Percentiles rank a stretch among this genome's conserved stretches.
phyloP scores from a whole-genome alignment of 64 coral and sea anemone species.

The Actinia tenebrosa region DNA sequence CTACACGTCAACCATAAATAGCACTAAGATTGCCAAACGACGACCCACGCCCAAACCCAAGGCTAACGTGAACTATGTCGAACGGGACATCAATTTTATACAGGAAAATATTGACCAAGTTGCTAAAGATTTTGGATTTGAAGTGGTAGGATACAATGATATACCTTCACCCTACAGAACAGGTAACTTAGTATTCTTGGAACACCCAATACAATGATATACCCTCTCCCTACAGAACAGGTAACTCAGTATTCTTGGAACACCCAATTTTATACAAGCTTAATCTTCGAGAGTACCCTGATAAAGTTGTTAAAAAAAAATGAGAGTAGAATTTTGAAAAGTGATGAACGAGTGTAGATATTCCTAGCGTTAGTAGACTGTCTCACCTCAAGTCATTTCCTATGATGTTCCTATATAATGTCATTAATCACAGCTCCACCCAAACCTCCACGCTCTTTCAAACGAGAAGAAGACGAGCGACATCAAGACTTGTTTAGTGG shows the following conservation, averaged over 20 bases:
- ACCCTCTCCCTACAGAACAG: no score
- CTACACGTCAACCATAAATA: constrained; percentile 45
- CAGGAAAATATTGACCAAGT: constrained; percentile 22
- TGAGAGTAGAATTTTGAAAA: no score
- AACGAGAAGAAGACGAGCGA: background rate
- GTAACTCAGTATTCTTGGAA: no score
- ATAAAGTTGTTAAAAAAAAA: no score
- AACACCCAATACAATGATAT: no score
- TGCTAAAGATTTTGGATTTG: constrained; percentile 41
- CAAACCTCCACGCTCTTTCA: constrained; percentile 9
- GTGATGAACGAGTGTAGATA: no score
- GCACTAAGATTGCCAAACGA: constrained; percentile 43
- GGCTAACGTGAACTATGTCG: constrained; percentile 3
- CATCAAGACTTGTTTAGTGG: constrained; percentile 14
- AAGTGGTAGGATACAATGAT: constrained; percentile 38
- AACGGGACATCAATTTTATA: background rate
- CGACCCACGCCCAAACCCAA: constrained; percentile 15
- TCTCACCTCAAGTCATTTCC: no score
- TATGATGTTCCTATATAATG: background rate
- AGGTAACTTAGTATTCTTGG: no score
- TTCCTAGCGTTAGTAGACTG: no score
- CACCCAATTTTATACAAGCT: no score
- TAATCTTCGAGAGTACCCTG: no score
- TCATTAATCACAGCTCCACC: background rate
- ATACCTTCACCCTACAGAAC: background rate